Conservation (phyloP, 2,888 invertebrate species). For the Papilio gigon region DNA sequence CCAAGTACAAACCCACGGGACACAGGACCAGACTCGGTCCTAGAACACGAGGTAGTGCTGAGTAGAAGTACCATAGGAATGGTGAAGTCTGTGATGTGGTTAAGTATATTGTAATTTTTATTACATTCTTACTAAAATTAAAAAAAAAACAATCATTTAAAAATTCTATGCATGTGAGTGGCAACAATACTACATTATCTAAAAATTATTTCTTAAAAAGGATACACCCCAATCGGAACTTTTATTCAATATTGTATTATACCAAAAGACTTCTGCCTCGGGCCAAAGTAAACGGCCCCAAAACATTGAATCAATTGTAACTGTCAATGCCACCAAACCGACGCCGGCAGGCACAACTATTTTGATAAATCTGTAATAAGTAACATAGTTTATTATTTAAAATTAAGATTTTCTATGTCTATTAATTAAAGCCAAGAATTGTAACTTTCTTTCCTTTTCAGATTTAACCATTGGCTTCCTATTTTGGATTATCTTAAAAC, state of each 20-base stretch:
- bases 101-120: too few relatives aligned
- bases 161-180: too few relatives aligned
- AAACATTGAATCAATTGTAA: slow-evolving; percentile 94
- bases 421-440: too few relatives aligned
- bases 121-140: too few relatives aligned
- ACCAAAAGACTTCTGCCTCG: slow-evolving; percentile 98
- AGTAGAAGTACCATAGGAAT: slow-evolving; percentile 99
- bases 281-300: slow-evolving; percentile 97
- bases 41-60: slow-evolving; percentile 96
- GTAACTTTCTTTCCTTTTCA: too few relatives aligned
- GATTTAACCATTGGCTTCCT: too few relatives aligned
- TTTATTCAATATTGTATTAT: slow-evolving; percentile 96
- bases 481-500: too few relatives aligned
- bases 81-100: slow-evolving; percentile 88
- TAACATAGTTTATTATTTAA: too few relatives aligned
- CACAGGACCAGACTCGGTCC: slow-evolving; percentile 90
- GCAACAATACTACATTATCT: too few relatives aligned
- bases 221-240: slow-evolving; percentile 99
- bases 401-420: too few relatives aligned
- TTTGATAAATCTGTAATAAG: slow-evolving; percentile 84
- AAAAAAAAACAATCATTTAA: not conserved
- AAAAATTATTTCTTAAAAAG: slow-evolving; percentile 77
- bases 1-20: slow-evolving; percentile 88
- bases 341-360: slow-evolving; percentile 88
- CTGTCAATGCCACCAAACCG: slow-evolving; percentile 85